Evolutionary conservation across 2,888 invertebrate genomes (phyloP), one percentile per base, ranked within the genome.

Genomic region (Palloptera scutellata): DNA sequence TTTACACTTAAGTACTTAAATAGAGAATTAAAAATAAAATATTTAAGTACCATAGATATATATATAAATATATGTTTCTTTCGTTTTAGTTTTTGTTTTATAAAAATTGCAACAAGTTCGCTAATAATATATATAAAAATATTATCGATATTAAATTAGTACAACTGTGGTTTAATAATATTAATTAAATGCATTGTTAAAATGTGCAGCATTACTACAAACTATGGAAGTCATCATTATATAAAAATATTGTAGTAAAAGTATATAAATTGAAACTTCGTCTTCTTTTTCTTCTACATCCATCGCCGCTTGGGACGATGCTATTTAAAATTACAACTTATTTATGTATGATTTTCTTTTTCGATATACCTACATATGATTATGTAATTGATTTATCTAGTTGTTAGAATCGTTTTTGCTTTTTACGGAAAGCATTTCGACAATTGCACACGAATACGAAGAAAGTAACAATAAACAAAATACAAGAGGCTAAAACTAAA

Each of bases 391-490:
- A n/a, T 48, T 43, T 59, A 42, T 15, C 53, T 15, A 12, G 13
- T 6, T 52, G 43, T 66, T 66, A 66, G 19, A 66, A 43, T 41
- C 58, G n/a, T 57, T 66, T 76, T 52, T 69, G 72, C 59, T 72
- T 72, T 59, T 73, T 81, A 30, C 82, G 75, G 61, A 80, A 83
- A 64, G 77, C 78, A 68, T 78, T 77, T n/a, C 84, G 81, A 73
- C 84, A 84, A 77, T 91, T 87, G 51, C 88, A 82, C 57, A 89
- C 86, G 76, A 91, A 90, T 10, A 89, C 87, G 12, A 90, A 73
- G 70, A 89, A 87, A n/a, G 88, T 88, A 63, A 90, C 74, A 51
- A 90, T 77, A 72, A 91, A 89, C 75, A 89, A 88, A 8, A 89
- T 84, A 5, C 87, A 85, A 75, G 90, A 91, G 81, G 90, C 90